phyloP scores from a whole-genome alignment of 1,140 invertebrate species.

The Drosophila virilis region DNA sequence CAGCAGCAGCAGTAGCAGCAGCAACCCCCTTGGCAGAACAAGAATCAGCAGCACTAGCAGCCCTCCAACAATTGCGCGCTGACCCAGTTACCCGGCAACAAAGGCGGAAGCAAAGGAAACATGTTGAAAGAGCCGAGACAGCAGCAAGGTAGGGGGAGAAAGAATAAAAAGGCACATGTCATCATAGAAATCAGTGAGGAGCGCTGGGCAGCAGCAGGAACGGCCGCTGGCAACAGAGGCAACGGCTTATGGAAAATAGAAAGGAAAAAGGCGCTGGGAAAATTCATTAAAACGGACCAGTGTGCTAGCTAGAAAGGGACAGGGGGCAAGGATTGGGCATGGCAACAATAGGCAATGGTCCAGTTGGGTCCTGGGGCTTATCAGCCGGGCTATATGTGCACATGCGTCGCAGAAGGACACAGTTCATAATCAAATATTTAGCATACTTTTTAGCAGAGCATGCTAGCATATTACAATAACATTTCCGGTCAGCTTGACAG shows the following conservation, averaged over 20 bases:
- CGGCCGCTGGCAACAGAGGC: conserved; percentile 61
- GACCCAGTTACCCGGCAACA: conserved; percentile 82
- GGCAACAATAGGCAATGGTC: conserved; percentile 73
- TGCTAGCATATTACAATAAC: conserved; percentile 74
- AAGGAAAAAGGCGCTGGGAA: conserved; percentile 55
- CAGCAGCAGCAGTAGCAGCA: conserved; percentile 24
- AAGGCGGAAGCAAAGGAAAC: conserved; percentile 82
- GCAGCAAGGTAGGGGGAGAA: background rate
- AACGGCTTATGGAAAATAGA: conserved; percentile 62
- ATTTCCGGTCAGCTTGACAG: conserved; percentile 79
- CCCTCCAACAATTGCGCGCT: conserved; percentile 76
- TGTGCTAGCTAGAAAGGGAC: conserved; percentile 1
- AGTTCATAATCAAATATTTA: conserved; percentile 80
- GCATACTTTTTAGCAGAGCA: conserved; percentile 75
- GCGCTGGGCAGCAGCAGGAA: conserved; percentile 15
- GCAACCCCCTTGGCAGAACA: conserved; percentile 15
- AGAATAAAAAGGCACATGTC: conserved; percentile 78
- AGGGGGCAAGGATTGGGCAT: background rate
- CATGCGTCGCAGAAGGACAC: conserved; percentile 32
- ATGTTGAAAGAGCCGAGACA: conserved; percentile 65
- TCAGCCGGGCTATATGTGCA: conserved; percentile 71
- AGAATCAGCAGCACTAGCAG: conserved; percentile 41
- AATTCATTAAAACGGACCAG: conserved; percentile 80
- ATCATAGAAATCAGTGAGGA: conserved; percentile 77
- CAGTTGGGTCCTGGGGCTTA: conserved; percentile 67